Evolutionary conservation across 2,113 vertebrate genomes (phyloP), one percentile per base, ranked within the genome.

Genomic region (Galemys pyrenaicus): DNA sequence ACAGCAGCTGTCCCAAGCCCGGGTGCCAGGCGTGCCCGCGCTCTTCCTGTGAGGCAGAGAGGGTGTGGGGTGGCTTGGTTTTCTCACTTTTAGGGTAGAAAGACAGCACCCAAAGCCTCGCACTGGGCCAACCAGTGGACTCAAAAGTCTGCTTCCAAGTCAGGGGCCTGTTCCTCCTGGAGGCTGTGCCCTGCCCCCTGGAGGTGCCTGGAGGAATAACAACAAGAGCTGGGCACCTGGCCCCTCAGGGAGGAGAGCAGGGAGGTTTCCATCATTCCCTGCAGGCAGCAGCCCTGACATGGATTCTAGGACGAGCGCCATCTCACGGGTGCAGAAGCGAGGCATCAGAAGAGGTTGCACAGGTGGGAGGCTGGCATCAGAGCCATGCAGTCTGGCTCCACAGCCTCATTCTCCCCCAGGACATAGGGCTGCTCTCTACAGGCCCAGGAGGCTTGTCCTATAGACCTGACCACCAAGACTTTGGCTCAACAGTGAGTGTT

Each of bases 351-450:
- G 62, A 39, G n/a, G 39, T 20, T n/a, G 41, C 41, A 17, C 0
- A 1, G 58, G 54, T 4, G 0, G 39, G 64, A 24, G 24, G 37
- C 81, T 41, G 90, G 54, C 28, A 35, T 37, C 71, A 6, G 49
- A 41, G 64, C 74, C 0, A 0, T 3, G 7, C 24, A 12, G 12
- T 17, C n/a, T 1, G 30, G 12, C 46, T 32, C 24, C 41, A 15
- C 46, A 70, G 19, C 65, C 41, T n/a, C 0, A 2, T 32, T 64
- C 41, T 35, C 67, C 26, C 22, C 81, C 20, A 3, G 44, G 6
- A 78, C 1, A 0, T 6, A 0, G 9, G n/a, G 56, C 12, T 49
- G 51, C 58, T 56, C 30, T n/a, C 46, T 2, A 13, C 8, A 32
- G 49, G 24, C n/a, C 3, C 0, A 9, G 28, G 54, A 28, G 22